Conservation (phyloP, 1,140 invertebrate species). For the Zaprionus capensis region DNA sequence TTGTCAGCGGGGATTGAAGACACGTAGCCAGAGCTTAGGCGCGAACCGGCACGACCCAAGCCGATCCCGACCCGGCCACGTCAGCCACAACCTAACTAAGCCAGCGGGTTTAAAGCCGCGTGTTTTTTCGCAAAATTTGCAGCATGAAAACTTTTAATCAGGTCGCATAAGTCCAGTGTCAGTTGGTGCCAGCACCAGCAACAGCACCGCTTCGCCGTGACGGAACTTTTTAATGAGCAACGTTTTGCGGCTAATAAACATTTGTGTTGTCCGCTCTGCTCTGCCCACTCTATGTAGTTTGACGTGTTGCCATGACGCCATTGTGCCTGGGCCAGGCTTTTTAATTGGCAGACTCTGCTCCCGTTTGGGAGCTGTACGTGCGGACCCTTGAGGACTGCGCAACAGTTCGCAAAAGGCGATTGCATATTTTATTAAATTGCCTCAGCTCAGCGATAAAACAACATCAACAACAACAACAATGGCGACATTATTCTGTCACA, state of each 20-base stretch:
- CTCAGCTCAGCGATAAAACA: constrained; percentile 41
- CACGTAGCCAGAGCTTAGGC: constrained; percentile 10
- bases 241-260: constrained; percentile 82
- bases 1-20: constrained; percentile 46
- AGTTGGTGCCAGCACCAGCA: not conserved
- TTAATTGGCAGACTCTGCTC: constrained; percentile 67
- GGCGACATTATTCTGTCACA: constrained; percentile 68
- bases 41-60: not conserved
- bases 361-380: constrained; percentile 13
- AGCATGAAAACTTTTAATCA: constrained; percentile 56
- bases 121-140: constrained; percentile 12
- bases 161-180: constrained; percentile 38
- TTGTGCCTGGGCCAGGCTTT: constrained; percentile 32
- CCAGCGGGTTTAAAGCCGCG: constrained; percentile 30
- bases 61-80: not conserved
- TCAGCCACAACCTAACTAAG: constrained; percentile 22
- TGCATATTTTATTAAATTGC: constrained; percentile 82
- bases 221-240: constrained; percentile 79
- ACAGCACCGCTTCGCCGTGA: constrained; percentile 44
- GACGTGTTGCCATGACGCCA: constrained; percentile 76
- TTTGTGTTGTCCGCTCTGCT: constrained; percentile 51
- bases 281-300: constrained; percentile 16
- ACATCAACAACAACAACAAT: constrained; percentile 38
- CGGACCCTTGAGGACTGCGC: constrained; percentile 13
- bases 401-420: constrained; percentile 64